phyloP scores from a whole-genome alignment of 2,797 vertebrate genomes.

The Takifugu rubripes region DNA sequence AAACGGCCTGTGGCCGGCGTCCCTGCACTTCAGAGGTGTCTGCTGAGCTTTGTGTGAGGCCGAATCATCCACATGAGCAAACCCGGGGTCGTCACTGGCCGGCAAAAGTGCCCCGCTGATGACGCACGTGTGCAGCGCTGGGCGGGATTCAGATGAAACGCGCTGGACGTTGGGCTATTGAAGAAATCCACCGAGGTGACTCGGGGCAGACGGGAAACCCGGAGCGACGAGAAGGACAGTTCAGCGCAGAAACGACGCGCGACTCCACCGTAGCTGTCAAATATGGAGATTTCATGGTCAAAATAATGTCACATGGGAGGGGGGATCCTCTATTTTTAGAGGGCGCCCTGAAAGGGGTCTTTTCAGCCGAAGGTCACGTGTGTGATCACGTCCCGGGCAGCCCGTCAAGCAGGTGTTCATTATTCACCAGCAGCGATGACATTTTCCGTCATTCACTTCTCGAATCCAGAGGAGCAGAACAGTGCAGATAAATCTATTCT shows the following conservation, averaged over 20 bases:
- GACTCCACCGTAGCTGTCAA: too few species aligned
- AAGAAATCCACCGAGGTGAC: too few species aligned
- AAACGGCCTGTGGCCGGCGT: slow-evolving; percentile 13
- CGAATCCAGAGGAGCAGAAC: too few species aligned
- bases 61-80: slow-evolving; percentile 38
- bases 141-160: slow-evolving; percentile 8
- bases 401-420: not conserved
- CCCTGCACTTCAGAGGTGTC: slow-evolving; percentile 8
- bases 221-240: too few species aligned
- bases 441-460: slow-evolving; percentile 1
- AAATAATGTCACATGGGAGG: too few species aligned
- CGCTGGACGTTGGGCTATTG: slow-evolving; percentile 5
- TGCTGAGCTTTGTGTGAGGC: slow-evolving; percentile 21
- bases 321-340: too few species aligned
- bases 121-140: slow-evolving; percentile 28
- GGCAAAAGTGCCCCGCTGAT: slow-evolving; percentile 27
- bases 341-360: not conserved
- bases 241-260: too few species aligned
- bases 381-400: not conserved
- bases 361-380: slow-evolving; percentile 3
- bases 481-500: not conserved
- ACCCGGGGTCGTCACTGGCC: slow-evolving; percentile 6
- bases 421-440: slow-evolving; percentile 14
- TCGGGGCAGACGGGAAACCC: not conserved
- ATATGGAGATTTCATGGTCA: too few species aligned